A percentile compares a stretch with the other conserved stretches of the same genome.
These are phyloP conservation scores for Felis chaus DNA, from an alignment of 2,113 vertebrate species.

Conservation along the genomic window DNA sequence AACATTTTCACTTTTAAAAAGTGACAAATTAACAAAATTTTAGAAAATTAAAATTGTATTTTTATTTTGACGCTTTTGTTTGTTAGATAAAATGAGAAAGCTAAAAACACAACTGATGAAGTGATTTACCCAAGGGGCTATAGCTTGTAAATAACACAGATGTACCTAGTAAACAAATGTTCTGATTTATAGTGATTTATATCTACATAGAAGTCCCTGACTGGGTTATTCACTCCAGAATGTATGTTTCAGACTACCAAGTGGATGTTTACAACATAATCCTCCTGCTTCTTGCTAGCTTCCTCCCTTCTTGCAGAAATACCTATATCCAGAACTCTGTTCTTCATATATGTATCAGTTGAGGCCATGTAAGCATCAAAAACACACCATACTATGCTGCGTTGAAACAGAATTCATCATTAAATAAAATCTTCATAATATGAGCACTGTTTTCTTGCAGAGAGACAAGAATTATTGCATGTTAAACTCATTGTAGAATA, in stretches of 20 bases:
- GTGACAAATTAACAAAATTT: not conserved
- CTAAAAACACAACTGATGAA: not conserved
- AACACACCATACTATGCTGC: not conserved
- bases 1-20: not conserved
- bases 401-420: not conserved
- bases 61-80: not conserved
- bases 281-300: not conserved
- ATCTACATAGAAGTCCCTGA: not conserved
- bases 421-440: not conserved
- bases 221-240: not conserved
- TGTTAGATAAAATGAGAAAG: not conserved
- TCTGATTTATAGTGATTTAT: not conserved
- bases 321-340: rapidly evolving
- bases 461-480: not conserved
- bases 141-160: not conserved
- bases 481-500: not conserved
- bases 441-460: not conserved
- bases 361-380: not conserved
- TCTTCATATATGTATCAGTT: not conserved
- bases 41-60: not conserved
- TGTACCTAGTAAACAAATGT: not conserved
- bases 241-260: not conserved
- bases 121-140: not conserved
- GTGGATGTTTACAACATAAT: not conserved
- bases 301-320: not conserved